Conservation (phyloP, 2,113 vertebrate species). For the Sterrhoptilus dennistouni region DNA sequence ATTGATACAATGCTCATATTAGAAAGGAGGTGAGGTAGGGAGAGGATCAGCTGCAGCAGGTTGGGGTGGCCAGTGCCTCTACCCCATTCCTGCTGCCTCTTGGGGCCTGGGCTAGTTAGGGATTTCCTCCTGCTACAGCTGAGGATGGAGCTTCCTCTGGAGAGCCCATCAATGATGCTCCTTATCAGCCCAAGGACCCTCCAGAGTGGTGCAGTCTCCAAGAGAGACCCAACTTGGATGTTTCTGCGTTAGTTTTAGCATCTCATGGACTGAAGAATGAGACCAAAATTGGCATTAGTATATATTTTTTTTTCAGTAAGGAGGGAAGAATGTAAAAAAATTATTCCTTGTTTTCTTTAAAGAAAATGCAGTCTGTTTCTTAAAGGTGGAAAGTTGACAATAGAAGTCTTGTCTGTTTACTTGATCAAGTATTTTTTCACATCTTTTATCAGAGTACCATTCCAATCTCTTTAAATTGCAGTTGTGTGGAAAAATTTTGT, state of each 20-base stretch:
- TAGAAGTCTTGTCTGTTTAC: conserved; percentile 72
- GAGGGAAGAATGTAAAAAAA: neutral
- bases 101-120: neutral
- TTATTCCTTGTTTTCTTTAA: conserved; percentile 68
- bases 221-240: neutral
- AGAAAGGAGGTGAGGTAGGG: neutral
- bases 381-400: conserved; percentile 32
- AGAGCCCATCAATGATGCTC: conserved; percentile 29
- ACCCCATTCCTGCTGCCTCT: neutral
- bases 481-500: conserved; percentile 88
- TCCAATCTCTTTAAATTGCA: conserved; percentile 86
- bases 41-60: neutral
- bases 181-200: neutral
- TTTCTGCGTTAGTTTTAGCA: conserved; percentile 12
- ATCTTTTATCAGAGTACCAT: conserved; percentile 88
- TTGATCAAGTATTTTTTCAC: conserved; percentile 76
- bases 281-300: neutral
- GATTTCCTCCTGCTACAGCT: conserved; percentile 24
- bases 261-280: neutral
- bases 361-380: conserved; percentile 63
- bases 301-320: neutral
- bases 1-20: neutral
- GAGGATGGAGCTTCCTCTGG: conserved; percentile 36
- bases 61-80: neutral
- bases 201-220: neutral